Percentiles rank a stretch among this genome's conserved stretches.
Conservation (phyloP, 2,888 invertebrate genomes). For the Bruchidius siliquastri region DNA sequence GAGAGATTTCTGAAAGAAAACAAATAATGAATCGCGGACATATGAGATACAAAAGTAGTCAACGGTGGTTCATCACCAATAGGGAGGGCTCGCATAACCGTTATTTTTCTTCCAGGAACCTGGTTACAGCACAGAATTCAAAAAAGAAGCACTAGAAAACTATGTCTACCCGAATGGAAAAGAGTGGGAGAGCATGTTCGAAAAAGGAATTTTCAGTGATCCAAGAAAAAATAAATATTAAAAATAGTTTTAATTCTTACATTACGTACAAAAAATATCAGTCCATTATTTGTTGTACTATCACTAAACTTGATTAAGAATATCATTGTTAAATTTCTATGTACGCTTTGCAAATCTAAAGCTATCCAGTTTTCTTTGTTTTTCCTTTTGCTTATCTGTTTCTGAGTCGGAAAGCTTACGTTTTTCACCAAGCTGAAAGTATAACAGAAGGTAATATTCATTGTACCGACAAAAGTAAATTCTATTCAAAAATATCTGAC, state of each 20-base stretch:
- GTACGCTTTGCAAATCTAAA: constrained; percentile 41
- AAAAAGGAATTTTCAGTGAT: constrained; percentile 54
- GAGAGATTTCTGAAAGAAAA: too few relatives aligned
- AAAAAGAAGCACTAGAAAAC: constrained; percentile 60
- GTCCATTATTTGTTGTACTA: not conserved
- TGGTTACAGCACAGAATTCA: constrained; percentile 80
- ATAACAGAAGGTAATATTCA: not conserved
- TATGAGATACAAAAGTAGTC: too few relatives aligned
- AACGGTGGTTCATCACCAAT: too few relatives aligned
- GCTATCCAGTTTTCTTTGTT: constrained; percentile 50
- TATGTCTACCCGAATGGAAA: constrained; percentile 75
- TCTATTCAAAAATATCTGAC: not conserved
- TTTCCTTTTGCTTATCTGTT: constrained; percentile 41
- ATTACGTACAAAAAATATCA: not conserved
- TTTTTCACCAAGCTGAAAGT: constrained; percentile 33
- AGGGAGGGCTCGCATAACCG: not conserved
- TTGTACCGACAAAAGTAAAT: not conserved
- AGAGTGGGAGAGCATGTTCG: constrained; percentile 68
- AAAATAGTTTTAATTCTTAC: not conserved
- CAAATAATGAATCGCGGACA: too few relatives aligned
- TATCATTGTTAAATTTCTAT: not conserved
- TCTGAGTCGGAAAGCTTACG: constrained; percentile 40
- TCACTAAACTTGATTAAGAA: constrained; percentile 4
- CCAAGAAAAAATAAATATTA: constrained; percentile 40
- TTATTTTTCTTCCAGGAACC: constrained; percentile 52